Conservation (phyloP, 2,113 vertebrate genomes). For the Synodontis membranacea region DNA sequence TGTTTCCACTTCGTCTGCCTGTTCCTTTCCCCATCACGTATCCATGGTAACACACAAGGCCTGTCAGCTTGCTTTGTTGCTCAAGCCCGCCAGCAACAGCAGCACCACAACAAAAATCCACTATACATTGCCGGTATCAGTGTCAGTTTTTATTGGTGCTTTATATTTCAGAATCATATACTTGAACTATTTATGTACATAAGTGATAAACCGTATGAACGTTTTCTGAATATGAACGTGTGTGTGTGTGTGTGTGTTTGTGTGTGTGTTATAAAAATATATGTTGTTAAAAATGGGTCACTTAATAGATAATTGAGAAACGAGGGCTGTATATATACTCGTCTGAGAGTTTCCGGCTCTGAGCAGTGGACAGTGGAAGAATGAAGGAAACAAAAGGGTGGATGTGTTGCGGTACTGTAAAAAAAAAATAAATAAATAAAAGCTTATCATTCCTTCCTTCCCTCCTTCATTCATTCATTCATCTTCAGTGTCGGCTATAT, state of each 20-base stretch:
- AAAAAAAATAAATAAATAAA: no score
- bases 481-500: background rate
- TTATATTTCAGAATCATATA: background rate
- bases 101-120: constrained; percentile 29
- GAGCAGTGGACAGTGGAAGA: background rate
- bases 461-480: background rate
- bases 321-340: background rate
- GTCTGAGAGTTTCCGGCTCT: background rate
- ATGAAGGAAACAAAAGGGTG: background rate
- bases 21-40: constrained; percentile 57
- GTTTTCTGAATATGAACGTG: background rate
- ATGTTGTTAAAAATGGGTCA: background rate
- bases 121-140: background rate
- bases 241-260: background rate
- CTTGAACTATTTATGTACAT: background rate
- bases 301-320: background rate
- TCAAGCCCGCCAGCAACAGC: constrained; percentile 49
- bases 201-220: background rate
- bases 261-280: background rate
- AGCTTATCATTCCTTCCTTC: background rate
- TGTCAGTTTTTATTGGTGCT: constrained; percentile 1
- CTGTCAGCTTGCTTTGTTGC: constrained; percentile 62
- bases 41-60: constrained; percentile 72
- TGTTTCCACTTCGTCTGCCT: constrained; percentile 50
- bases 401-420: background rate